These are phyloP conservation scores for Geodia barretti DNA, from an alignment of 37 sponge, comb jelly and placozoan genomes.

Conservation along the genomic window DNA sequence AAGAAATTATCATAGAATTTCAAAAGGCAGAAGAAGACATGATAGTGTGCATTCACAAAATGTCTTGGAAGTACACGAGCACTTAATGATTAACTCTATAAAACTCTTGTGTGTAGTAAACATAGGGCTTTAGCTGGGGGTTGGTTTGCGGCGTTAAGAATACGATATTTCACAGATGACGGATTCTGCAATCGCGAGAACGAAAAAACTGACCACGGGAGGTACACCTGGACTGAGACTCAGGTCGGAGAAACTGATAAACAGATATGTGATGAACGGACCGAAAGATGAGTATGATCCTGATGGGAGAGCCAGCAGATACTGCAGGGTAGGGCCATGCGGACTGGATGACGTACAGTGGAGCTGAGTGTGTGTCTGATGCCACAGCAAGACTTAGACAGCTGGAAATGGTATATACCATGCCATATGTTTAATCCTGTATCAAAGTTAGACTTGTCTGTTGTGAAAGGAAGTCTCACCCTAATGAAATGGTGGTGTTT, in stretches of 20 bases:
- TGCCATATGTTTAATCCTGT: not conserved
- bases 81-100: no score
- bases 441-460: no score
- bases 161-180: constrained; percentile 5
- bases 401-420: not conserved
- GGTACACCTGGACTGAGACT: constrained; percentile 41
- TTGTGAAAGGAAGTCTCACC: no score
- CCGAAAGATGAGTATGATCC: not conserved
- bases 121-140: no score
- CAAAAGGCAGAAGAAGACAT: no score
- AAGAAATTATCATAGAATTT: no score
- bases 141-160: no score
- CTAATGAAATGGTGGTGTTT: no score
- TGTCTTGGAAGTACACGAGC: no score
- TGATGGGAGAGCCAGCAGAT: constrained; percentile 1
- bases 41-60: no score
- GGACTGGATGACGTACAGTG: constrained; percentile 20
- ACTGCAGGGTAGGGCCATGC: not conserved
- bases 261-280: not conserved
- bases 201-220: not conserved
- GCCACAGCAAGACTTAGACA: constrained; percentile 6
- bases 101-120: no score
- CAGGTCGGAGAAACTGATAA: not conserved
- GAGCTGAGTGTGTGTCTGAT: constrained; percentile 18
- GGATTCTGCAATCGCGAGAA: constrained; percentile 41